Conservation (phyloP, 1,140 invertebrate genomes). For the Drosophila persimilis region DNA sequence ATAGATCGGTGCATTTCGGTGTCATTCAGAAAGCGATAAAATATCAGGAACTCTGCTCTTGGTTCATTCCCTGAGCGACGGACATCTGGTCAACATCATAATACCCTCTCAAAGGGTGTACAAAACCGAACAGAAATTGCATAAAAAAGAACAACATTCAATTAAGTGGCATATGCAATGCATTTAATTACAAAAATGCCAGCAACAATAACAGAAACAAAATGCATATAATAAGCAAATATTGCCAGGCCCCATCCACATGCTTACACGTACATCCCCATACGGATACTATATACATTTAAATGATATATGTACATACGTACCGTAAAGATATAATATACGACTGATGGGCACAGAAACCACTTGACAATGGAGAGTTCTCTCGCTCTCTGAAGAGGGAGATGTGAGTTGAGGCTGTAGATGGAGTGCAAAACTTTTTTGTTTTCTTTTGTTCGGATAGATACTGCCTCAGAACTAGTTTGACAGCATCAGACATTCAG, state of each 20-base stretch:
- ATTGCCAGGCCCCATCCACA: conserved; percentile 50
- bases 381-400: too few species aligned
- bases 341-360: conserved; percentile 18
- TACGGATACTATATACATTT: conserved; percentile 10
- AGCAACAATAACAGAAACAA: conserved; percentile 14
- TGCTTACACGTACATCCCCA: conserved; percentile 35
- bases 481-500: conserved; percentile 21
- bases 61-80: too few species aligned
- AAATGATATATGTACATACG: not conserved
- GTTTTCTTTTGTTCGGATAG: conserved; percentile 20
- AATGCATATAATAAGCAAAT: conserved; percentile 46
- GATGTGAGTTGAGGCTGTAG: not conserved
- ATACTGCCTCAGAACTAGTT: conserved; percentile 23
- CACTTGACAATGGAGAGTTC: conserved; percentile 34
- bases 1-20: too few species aligned
- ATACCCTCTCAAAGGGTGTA: not conserved
- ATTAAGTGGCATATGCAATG: conserved; percentile 38
- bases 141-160: conserved; percentile 17
- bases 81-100: too few species aligned
- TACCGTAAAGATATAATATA: too few species aligned
- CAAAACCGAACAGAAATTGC: conserved; percentile 4
- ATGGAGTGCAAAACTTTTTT: conserved; percentile 2
- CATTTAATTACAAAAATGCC: conserved; percentile 50
- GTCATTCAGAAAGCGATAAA: too few species aligned
- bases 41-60: too few species aligned